phyloP scores from a whole-genome alignment of 2,113 vertebrate genomes.

The Serilophus lunatus region DNA sequence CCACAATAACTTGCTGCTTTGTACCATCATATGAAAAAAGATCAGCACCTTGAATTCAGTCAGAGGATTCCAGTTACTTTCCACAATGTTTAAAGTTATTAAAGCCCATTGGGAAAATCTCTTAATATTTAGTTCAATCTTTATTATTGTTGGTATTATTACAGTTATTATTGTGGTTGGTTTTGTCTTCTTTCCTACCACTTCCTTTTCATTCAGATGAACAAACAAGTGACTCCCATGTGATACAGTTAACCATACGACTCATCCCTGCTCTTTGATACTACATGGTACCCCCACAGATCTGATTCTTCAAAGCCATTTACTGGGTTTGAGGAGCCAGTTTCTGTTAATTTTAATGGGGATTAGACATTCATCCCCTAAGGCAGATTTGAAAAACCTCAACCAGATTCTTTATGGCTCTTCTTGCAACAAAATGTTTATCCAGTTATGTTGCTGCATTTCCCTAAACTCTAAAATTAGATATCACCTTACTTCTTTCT shows the following conservation, averaged over 20 bases:
- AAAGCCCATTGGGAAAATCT: not conserved
- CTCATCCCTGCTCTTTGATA: slow-evolving; percentile 42
- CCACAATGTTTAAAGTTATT: not conserved
- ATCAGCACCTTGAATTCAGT: not conserved
- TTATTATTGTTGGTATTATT: not conserved
- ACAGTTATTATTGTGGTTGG: not conserved
- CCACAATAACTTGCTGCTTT: not conserved
- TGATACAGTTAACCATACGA: not conserved
- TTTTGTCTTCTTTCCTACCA: not conserved
- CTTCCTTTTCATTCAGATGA: not conserved
- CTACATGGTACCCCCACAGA: not conserved
- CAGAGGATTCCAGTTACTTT: not conserved
- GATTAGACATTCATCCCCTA: slow-evolving; percentile 24
- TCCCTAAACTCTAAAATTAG: not conserved
- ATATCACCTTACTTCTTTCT: not conserved
- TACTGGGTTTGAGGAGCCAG: not conserved
- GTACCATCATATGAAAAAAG: not conserved
- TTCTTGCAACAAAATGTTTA: slow-evolving; percentile 7
- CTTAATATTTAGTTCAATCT: not conserved
- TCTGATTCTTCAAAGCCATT: slow-evolving; percentile 34
- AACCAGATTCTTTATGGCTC: slow-evolving; percentile 20
- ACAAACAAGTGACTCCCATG: not conserved
- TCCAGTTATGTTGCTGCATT: not conserved
- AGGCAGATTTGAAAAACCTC: slow-evolving; percentile 42
- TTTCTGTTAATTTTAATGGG: slow-evolving; percentile 48